Evolutionary conservation across 2,797 vertebrate species (phyloP).

Genomic region (Gymnothorax javanicus): DNA sequence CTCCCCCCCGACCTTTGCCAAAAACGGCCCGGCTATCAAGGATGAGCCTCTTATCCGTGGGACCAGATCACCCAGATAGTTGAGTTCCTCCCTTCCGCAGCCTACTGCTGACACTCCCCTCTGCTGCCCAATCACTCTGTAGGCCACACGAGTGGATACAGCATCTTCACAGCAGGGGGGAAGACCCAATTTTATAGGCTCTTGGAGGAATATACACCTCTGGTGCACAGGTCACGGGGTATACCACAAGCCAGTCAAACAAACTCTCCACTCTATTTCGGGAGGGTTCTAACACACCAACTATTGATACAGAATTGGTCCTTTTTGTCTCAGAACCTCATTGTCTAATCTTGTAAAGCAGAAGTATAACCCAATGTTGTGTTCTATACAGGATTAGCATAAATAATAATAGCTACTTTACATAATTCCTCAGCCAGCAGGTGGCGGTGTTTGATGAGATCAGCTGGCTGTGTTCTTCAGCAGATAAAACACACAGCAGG

Average conservation of each 20-base stretch:
- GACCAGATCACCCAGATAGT: not conserved
- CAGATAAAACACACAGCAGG: not conserved
- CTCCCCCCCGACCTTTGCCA: conserved; percentile 2
- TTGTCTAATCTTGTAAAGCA: no score
- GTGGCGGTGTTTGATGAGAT: no score
- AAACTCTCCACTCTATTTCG: not conserved
- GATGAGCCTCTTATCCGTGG: not conserved
- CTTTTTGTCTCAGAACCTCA: no score
- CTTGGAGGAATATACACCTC: conserved; percentile 78
- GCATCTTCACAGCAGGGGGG: conserved; percentile 70
- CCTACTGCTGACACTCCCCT: not conserved
- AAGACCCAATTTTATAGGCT: conserved; percentile 71
- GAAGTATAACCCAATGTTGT: no score
- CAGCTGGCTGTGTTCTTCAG: no score
- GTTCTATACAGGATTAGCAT: no score
- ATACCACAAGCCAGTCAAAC: conserved; percentile 37
- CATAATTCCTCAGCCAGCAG: no score
- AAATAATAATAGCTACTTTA: no score
- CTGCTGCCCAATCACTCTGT: conserved; percentile 32
- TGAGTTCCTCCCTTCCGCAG: not conserved
- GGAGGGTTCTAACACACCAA: not conserved
- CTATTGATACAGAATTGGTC: not conserved
- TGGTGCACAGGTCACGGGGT: conserved; percentile 64
- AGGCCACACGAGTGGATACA: conserved; percentile 47
- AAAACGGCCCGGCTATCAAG: not conserved